These are phyloP conservation scores for Ptilonorhynchus violaceus DNA, from an alignment of 2,113 vertebrate species.

Conservation along the genomic window DNA sequence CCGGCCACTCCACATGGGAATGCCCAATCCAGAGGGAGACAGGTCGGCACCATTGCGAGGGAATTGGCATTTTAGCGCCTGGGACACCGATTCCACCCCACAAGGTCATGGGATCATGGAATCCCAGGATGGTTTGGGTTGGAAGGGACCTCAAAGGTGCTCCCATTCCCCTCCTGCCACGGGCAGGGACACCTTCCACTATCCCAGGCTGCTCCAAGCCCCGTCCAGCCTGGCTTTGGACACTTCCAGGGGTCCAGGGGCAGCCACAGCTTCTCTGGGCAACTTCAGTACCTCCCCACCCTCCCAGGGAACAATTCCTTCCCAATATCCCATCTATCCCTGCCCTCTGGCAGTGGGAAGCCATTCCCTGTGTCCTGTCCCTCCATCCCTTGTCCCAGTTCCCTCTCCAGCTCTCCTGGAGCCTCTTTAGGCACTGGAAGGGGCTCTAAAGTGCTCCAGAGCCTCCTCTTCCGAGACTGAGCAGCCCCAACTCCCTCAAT, in stretches of 20 bases:
- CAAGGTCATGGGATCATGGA: not conserved
- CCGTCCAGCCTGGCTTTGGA: not conserved
- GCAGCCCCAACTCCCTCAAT: accelerated
- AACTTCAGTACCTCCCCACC: not conserved
- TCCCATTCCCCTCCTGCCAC: too few relatives aligned
- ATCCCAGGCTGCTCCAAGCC: not conserved
- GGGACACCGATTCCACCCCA: not conserved
- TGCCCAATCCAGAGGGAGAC: accelerated
- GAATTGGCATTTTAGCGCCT: not conserved
- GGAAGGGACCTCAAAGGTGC: accelerated
- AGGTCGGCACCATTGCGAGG: not conserved
- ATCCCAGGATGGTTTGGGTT: not conserved
- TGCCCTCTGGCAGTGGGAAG: not conserved
- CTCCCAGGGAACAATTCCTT: not conserved
- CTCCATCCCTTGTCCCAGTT: not conserved
- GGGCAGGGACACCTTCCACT: not conserved
- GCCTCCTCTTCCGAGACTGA: not conserved
- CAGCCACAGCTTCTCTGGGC: too few relatives aligned
- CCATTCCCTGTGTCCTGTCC: not conserved
- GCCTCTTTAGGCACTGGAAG: not conserved
- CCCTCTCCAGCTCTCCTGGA: not conserved
- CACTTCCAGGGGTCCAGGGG: too few relatives aligned
- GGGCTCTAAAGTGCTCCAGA: too few relatives aligned
- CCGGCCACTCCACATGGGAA: accelerated
- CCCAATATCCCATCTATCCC: not conserved